These are phyloP conservation scores for Lateolabrax maculatus DNA, from an alignment of 2,797 vertebrate genomes.

Conservation along the genomic window DNA sequence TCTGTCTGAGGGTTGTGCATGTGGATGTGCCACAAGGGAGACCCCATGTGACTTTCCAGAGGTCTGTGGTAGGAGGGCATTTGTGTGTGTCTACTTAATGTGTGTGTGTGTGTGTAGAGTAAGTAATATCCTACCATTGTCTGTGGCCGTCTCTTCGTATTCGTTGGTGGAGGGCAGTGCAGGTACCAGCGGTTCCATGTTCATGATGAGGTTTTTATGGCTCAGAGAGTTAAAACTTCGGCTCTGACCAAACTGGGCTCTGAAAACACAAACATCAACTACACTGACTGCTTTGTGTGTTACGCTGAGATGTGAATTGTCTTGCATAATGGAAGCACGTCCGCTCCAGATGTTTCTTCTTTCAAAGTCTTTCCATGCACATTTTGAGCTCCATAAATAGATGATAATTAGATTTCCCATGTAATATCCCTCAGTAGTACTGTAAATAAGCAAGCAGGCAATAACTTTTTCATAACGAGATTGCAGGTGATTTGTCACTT, in stretches of 20 bases:
- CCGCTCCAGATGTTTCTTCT: not conserved
- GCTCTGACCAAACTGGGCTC: constrained; percentile 93
- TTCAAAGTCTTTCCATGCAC: not conserved
- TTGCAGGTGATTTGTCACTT: constrained; percentile 10
- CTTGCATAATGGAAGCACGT: not conserved
- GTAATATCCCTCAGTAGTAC: not conserved
- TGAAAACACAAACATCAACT: constrained; percentile 74
- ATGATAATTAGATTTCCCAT: not conserved
- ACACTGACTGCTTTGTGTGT: not conserved
- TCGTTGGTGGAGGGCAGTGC: constrained; percentile 91
- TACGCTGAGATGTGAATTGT: not conserved
- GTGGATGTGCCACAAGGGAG: constrained; percentile 41
- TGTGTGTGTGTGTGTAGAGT: constrained; percentile 8
- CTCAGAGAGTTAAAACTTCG: constrained; percentile 94
- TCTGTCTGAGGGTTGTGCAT: constrained; percentile 44
- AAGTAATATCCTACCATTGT: constrained; percentile 85
- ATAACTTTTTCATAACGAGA: not conserved
- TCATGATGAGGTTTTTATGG: constrained; percentile 98
- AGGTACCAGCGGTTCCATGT: constrained; percentile 96
- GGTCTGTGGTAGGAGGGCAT: constrained; percentile 13
- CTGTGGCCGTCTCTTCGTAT: constrained; percentile 87
- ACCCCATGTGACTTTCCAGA: constrained; percentile 59
- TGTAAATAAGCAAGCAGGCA: not conserved
- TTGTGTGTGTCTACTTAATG: too few species aligned
- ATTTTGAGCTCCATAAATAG: not conserved